These are phyloP conservation scores for Macroglossus sobrinus DNA, from an alignment of 2,113 vertebrate species.

Conservation along the genomic window DNA sequence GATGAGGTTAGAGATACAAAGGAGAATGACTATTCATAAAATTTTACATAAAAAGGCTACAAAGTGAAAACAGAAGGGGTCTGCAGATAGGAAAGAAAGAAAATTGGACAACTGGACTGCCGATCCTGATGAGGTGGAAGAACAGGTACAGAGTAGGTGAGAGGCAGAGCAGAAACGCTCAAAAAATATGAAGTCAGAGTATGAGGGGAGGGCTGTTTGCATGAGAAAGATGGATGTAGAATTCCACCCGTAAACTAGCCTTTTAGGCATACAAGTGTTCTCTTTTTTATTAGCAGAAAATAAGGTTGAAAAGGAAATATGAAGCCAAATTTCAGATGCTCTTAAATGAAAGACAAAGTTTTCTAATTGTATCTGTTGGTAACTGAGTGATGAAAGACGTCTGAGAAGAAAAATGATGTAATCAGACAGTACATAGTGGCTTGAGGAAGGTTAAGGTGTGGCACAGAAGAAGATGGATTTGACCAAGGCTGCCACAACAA, in stretches of 20 bases:
- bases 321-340: not conserved
- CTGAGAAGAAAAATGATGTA: not conserved
- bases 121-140: not conserved
- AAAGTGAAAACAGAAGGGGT: not conserved
- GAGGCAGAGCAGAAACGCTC: not conserved
- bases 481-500: not conserved
- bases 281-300: slow-evolving; percentile 20
- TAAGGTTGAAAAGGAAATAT: slow-evolving; percentile 12
- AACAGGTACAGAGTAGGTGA: not conserved
- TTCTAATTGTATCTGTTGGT: not conserved
- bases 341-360: not conserved
- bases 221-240: not conserved
- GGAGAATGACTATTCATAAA: not conserved
- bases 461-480: not conserved
- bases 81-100: not conserved
- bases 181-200: not conserved
- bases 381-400: not conserved
- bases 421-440: not conserved
- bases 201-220: not conserved
- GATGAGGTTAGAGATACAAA: not conserved
- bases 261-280: not conserved
- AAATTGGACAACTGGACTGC: not conserved
- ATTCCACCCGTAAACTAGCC: not conserved
- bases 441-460: not conserved
- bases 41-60: not conserved